Conservation (phyloP, 2,888 invertebrate species). For the Caenorhabditis wallacei region DNA sequence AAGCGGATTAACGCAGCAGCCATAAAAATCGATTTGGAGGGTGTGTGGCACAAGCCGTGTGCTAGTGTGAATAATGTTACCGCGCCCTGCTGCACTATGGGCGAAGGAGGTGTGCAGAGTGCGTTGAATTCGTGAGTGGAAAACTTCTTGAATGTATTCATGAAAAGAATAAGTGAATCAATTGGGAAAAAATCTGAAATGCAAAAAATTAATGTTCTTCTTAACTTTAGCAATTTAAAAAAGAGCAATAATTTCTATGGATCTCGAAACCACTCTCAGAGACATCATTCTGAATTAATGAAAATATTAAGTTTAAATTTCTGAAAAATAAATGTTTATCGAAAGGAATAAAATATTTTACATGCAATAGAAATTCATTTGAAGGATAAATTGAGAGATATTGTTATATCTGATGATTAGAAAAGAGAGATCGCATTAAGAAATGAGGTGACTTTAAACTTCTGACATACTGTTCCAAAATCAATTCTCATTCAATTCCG, state of each 20-base stretch:
- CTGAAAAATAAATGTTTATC: not conserved
- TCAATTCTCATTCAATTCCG: not conserved
- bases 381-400: not conserved
- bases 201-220: too few species aligned
- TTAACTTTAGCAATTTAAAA: too few species aligned
- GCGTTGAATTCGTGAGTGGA: too few species aligned
- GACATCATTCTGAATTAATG: too few species aligned
- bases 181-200: too few species aligned
- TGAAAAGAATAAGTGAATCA: too few species aligned
- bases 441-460: too few species aligned
- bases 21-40: not conserved
- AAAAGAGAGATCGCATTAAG: slow-evolving; percentile 3
- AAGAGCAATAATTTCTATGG: too few species aligned
- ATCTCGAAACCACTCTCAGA: too few species aligned
- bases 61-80: not conserved
- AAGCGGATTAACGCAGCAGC: not conserved
- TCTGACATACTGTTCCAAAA: not conserved
- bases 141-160: too few species aligned
- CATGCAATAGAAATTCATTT: slow-evolving; percentile 15
- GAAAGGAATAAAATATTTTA: slow-evolving; percentile 6
- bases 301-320: too few species aligned
- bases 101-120: too few species aligned
- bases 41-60: not conserved
- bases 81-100: not conserved
- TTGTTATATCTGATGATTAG: not conserved